Base-by-base conservation (phyloP, 2,888 invertebrate genomes). In the Ormyrus labotus region DNA sequence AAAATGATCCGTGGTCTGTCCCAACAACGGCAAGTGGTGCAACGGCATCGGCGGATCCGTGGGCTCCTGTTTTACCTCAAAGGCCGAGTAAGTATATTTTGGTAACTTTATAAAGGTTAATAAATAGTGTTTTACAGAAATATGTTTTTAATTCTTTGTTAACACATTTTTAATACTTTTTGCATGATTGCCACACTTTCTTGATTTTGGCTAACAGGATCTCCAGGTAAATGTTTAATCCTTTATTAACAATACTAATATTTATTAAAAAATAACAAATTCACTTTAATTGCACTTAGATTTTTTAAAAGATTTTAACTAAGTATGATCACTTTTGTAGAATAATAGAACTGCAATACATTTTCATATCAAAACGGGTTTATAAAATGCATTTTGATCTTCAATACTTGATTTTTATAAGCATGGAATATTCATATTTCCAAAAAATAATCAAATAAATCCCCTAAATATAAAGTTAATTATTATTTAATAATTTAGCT, bases 51-150 rank as follows among this genome's bases (percentile, higher is more conserved):
- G 88, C 91, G 64, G 95, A 95, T 90, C 94, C 94, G 8, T 95
- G 95, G 94, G 92, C 92, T 67, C 93, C 93, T 19, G 89, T 91
- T 74, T 89, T 88, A 71, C 87, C 89, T n/a, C 90, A 90, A 83
- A 87, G 88, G 86, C 87, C 90, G 83, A 87, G 90, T 90, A 82
- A 86, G 85, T 85, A 71, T 47, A 34, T 55, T 65, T 80, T 78
- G 50, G 10, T 67, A 7, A 61, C 34, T n/a, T 34, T 51, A 7
- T 45, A 57, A 73, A 48, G 9, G n/a, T 67, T n/a, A 63, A 57
- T n/a, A 8, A 47, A 65, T 7, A n/a, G 8, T 64, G 58, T 45
- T 8, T 57, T 19, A 19, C 19, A 19, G 19, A 19, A 53, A 51
- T 10, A 48, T 55, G 51, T 13, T 61, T 81, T 82, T 74, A 63